Evolutionary conservation across 2,888 invertebrate species (phyloP), one percentile per base, ranked within the genome.

Genomic region (Watsonalla binaria): DNA sequence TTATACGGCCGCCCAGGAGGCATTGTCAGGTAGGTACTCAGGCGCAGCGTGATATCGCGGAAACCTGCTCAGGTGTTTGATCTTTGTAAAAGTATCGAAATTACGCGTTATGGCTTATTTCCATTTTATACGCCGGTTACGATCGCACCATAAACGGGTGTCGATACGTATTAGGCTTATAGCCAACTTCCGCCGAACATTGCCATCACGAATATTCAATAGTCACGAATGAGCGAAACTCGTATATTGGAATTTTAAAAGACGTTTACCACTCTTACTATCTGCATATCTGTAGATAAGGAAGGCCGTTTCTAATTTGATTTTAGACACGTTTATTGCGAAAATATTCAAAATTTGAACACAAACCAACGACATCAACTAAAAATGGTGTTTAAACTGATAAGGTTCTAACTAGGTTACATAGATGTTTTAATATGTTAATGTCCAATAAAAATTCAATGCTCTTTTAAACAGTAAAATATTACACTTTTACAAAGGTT

Each of bases 1-100:
- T 72, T 68, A 49, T 61, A 71, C 62, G 81, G 74, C 82, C 82
- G 64, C 82, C 77, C 80, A 82, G 64, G 57, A 51, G 71, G 45
- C 47, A 52, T 63, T 61, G 63, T 61, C 65, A 62, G 57, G 54
- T 60, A 65, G 61, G 63, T 57, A 61, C 52, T 53, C 53, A 52
- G 53, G 53, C 52, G 52, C 52, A 46, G 14, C 45, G 51, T 46
- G 52, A 47, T 46, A 47, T 56, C 56, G 60, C 62, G 45, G 60
- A 63, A 61, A 51, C 57, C 33, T 33, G 53, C 53, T 34, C 34
- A 45, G 35, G 50, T 52, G 47, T 55, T 56, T 51, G 47, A 51
- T 49, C 33, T 45, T 53, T 45, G 54, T 59, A 61, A 55, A 57
- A 59, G 59, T 60, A 60, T 57, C 56, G 55, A 58, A 65, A 66